Conservation (phyloP, 2,888 invertebrate species). For the Habrosyne pyritoides region DNA sequence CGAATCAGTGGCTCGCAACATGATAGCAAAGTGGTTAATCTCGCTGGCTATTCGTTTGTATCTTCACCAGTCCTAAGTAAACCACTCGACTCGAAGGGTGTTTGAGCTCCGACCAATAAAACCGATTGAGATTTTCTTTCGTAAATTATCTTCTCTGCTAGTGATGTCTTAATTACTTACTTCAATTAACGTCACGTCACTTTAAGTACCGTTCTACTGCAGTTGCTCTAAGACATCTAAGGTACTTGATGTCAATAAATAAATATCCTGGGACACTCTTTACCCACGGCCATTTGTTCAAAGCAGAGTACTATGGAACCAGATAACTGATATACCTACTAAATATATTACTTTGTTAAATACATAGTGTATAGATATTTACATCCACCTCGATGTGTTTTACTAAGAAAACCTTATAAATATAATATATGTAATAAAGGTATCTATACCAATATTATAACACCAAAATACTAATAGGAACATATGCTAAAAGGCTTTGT, state of each 20-base stretch:
- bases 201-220: slow-evolving; percentile 8
- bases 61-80: slow-evolving; percentile 68
- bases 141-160: slow-evolving; percentile 44
- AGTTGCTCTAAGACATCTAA: neutral
- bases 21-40: slow-evolving; percentile 64
- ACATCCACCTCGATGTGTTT: no score
- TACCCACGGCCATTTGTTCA: no score
- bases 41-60: slow-evolving; percentile 59
- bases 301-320: no score
- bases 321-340: no score
- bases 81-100: slow-evolving; percentile 58
- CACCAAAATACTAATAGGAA: no score
- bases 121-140: slow-evolving; percentile 50
- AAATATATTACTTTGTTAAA: no score
- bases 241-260: neutral
- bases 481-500: no score
- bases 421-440: no score
- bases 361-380: no score
- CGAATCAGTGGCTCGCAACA: slow-evolving; percentile 46
- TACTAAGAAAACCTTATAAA: no score
- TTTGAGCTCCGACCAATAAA: slow-evolving; percentile 63
- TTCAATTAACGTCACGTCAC: slow-evolving; percentile 22
- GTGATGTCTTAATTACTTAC: slow-evolving; percentile 24
- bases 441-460: no score
- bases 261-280: no score